Conservation (phyloP, 2,888 invertebrate species). For the Melinaea menophilus region DNA sequence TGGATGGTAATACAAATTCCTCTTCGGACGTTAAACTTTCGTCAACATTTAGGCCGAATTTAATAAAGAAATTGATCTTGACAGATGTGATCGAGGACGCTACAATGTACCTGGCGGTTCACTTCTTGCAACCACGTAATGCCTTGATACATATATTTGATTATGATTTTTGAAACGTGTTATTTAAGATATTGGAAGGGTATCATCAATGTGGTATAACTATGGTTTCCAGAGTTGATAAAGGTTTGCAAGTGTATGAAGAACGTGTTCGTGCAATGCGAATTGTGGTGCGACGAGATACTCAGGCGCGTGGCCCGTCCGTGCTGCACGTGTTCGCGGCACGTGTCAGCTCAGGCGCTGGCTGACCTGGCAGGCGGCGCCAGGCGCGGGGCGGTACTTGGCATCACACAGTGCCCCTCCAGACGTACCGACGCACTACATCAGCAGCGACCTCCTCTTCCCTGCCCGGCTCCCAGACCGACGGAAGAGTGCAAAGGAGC, state of each 20-base stretch:
- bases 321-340: slow-evolving; percentile 59
- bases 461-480: slow-evolving; percentile 44
- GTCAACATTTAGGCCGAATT: not conserved
- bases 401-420: slow-evolving; percentile 47
- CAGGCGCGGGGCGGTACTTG: slow-evolving; percentile 47
- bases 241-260: slow-evolving; percentile 70
- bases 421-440: slow-evolving; percentile 14
- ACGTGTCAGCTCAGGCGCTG: slow-evolving; percentile 49
- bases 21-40: not conserved
- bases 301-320: slow-evolving; percentile 56
- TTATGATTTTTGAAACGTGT: not conserved
- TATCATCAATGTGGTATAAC: not conserved
- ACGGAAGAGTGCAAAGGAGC: slow-evolving; percentile 38
- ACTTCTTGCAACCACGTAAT: slow-evolving; percentile 59
- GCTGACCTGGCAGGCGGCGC: slow-evolving; percentile 43
- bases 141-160: not conserved
- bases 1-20: slow-evolving; percentile 45
- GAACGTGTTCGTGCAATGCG: slow-evolving; percentile 67
- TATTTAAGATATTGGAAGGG: not conserved
- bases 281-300: slow-evolving; percentile 67
- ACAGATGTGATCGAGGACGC: slow-evolving; percentile 61
- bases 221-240: slow-evolving; percentile 45
- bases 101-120: slow-evolving; percentile 57
- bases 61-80: slow-evolving; percentile 33
- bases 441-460: slow-evolving; percentile 4